Evolutionary conservation across 2,113 vertebrate genomes (phyloP).

Genomic region (Murina feae): DNA sequence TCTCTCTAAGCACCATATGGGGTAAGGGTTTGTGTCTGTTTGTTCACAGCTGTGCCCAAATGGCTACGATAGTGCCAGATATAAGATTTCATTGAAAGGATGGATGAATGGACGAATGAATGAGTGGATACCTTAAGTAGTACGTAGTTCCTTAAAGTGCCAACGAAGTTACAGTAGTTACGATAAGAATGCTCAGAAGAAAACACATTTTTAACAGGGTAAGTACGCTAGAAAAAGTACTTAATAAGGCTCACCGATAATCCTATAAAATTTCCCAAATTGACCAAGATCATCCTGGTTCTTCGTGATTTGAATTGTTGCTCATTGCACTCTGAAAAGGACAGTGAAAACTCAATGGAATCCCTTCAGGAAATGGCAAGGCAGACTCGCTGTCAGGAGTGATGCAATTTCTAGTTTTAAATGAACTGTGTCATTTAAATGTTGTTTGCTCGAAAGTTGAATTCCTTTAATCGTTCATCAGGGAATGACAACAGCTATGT

Average conservation of each 20-base stretch:
- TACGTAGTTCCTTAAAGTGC: not conserved
- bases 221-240: not conserved
- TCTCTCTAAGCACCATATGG: accelerated
- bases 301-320: slow-evolving; percentile 10
- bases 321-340: not conserved
- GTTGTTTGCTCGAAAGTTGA: not conserved
- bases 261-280: not conserved
- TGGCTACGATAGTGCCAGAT: not conserved
- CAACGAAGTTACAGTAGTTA: not conserved
- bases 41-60: accelerated
- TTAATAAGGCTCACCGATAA: not conserved
- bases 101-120: not conserved
- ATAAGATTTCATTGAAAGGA: not conserved
- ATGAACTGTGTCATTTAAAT: not conserved
- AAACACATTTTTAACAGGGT: not conserved
- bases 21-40: not conserved
- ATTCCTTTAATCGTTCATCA: slow-evolving; percentile 24
- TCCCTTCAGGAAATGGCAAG: not conserved
- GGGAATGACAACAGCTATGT: not conserved
- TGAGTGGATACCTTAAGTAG: not conserved
- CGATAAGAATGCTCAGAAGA: not conserved
- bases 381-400: not conserved
- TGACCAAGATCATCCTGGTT: not conserved
- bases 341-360: not conserved
- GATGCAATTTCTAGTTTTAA: slow-evolving; percentile 30